These are phyloP conservation scores for Lepidotrigona ventralis DNA, from an alignment of 1,140 invertebrate species.

Conservation along the genomic window DNA sequence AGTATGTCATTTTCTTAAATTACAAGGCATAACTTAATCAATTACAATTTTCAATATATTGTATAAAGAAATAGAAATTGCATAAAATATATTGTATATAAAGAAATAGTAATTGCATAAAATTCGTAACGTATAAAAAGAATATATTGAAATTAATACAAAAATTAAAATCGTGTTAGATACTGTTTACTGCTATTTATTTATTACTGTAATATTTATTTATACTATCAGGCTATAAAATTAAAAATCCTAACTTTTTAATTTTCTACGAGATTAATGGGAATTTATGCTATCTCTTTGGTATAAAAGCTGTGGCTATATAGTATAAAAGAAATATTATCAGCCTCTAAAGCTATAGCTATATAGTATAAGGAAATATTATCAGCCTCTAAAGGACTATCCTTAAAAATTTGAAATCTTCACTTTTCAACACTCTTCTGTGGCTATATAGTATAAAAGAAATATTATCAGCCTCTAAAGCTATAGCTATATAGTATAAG, in stretches of 20 bases:
- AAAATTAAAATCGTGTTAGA: neutral
- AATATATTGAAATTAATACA: neutral
- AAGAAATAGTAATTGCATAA: neutral
- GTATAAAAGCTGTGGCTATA: no score
- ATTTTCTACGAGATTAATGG: neutral
- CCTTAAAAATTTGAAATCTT: neutral
- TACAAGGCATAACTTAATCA: neutral
- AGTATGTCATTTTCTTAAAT: neutral
- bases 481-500: no score
- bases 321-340: no score
- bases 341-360: no score
- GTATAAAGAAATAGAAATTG: neutral
- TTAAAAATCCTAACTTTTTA: neutral
- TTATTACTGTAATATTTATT: no score
- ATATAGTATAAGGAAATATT: no score
- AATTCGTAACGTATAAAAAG: neutral
- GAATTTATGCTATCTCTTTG: no score
- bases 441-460: no score
- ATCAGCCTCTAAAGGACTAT: no score
- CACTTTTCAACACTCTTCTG: neutral
- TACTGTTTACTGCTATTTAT: neutral
- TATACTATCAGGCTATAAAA: neutral
- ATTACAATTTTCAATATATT: neutral
- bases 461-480: no score
- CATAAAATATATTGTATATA: neutral